A percentile compares a stretch with the other conserved stretches of the same genome.
phyloP scores from a whole-genome alignment of 2,797 vertebrate genomes.

The Mus caroli region DNA sequence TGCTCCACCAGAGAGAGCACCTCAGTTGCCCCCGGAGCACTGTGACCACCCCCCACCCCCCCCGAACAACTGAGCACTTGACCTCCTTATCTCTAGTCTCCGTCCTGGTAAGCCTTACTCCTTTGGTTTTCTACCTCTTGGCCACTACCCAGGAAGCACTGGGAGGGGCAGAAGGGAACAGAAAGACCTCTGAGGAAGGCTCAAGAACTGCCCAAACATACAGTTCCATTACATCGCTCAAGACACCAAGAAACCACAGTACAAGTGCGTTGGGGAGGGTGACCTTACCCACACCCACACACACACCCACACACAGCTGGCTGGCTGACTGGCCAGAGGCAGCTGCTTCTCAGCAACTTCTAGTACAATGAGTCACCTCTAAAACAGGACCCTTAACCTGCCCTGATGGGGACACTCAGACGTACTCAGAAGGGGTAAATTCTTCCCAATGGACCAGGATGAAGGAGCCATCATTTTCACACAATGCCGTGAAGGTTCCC shows the following conservation, averaged over 20 bases:
- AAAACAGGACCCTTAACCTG: neutral
- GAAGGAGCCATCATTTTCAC: neutral
- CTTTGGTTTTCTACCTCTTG: neutral
- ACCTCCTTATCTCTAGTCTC: neutral
- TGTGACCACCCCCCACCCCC: no score
- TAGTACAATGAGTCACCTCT: rapidly evolving
- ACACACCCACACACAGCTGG: no score
- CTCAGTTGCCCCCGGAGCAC: neutral
- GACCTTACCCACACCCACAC: no score
- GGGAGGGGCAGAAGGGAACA: neutral
- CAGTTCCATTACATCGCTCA: neutral
- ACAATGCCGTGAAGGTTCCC: neutral
- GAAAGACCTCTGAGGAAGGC: neutral
- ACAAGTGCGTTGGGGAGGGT: neutral
- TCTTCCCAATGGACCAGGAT: neutral
- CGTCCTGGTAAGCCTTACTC: neutral
- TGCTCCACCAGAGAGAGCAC: neutral
- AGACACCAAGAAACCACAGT: neutral
- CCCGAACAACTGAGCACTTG: neutral
- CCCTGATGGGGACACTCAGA: neutral
- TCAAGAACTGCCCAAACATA: neutral
- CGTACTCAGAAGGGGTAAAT: neutral
- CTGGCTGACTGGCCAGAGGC: neutral
- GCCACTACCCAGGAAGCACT: no score
- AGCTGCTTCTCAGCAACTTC: neutral